A percentile compares a stretch with the other conserved stretches of the same genome.
phyloP scores from a whole-genome alignment of 2,888 invertebrate genomes.

The Xanthorhoe spadicearia region DNA sequence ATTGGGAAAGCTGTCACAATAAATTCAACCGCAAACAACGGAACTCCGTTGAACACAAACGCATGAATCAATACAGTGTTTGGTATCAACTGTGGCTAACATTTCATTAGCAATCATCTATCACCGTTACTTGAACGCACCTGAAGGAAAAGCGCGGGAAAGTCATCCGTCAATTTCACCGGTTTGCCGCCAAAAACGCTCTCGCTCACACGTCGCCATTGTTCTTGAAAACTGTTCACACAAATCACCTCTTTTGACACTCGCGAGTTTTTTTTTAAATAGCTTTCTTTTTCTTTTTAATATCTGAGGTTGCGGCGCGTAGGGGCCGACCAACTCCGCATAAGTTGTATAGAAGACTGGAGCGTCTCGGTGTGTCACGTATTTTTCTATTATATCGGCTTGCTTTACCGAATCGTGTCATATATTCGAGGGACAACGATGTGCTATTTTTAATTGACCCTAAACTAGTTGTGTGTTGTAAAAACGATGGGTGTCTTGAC shows the following conservation, averaged over 20 bases:
- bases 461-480: constrained; percentile 46
- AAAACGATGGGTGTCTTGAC: constrained; percentile 30
- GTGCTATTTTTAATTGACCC: constrained; percentile 73
- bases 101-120: constrained; percentile 64
- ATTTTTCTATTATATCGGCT: constrained; percentile 73
- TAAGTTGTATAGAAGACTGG: constrained; percentile 77
- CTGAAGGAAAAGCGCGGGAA: constrained; percentile 76
- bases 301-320: constrained; percentile 55
- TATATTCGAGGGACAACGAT: constrained; percentile 67
- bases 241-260: constrained; percentile 29
- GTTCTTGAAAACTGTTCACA: constrained; percentile 39
- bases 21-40: not conserved
- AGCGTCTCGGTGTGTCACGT: constrained; percentile 62
- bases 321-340: constrained; percentile 75
- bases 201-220: constrained; percentile 69
- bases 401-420: constrained; percentile 70
- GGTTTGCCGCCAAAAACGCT: constrained; percentile 72
- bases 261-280: constrained; percentile 21
- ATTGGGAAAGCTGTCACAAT: not conserved
- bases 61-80: constrained; percentile 32
- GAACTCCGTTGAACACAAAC: not conserved
- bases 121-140: constrained; percentile 73
- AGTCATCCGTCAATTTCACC: constrained; percentile 73
- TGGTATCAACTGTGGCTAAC: constrained; percentile 41
- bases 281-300: constrained; percentile 38